These are phyloP conservation scores for Scomber colias DNA, from an alignment of 2,113 vertebrate species.

Conservation along the genomic window DNA sequence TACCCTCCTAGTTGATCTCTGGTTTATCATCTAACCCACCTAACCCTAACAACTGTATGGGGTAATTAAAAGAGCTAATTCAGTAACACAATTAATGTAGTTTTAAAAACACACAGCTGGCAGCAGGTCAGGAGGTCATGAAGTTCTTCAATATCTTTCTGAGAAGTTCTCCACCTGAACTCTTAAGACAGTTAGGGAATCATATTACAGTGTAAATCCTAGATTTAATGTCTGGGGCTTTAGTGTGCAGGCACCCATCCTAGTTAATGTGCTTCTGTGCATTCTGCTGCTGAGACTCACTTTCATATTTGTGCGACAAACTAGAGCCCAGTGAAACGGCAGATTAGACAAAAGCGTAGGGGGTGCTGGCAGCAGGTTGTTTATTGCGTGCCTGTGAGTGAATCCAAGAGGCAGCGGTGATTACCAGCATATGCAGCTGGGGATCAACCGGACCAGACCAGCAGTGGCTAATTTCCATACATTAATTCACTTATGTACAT, in stretches of 20 bases:
- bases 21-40: neutral
- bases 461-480: constrained; percentile 78
- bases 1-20: neutral
- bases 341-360: constrained; percentile 79
- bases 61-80: constrained; percentile 14
- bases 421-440: constrained; percentile 81
- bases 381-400: constrained; percentile 81
- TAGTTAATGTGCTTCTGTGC: constrained; percentile 71
- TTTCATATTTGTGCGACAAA: constrained; percentile 72
- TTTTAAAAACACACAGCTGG: constrained; percentile 23
- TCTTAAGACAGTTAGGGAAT: constrained; percentile 57
- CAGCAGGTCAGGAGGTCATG: constrained; percentile 27
- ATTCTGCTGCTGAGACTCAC: constrained; percentile 71
- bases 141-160: constrained; percentile 53
- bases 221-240: constrained; percentile 67
- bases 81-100: constrained; percentile 4
- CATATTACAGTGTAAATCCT: constrained; percentile 69
- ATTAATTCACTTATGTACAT: constrained; percentile 80
- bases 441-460: constrained; percentile 79
- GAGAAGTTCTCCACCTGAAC: constrained; percentile 58
- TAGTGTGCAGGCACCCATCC: constrained; percentile 60
- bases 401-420: constrained; percentile 82
- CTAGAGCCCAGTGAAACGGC: constrained; percentile 76
- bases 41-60: neutral
- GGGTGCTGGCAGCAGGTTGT: constrained; percentile 78